These are phyloP conservation scores for Muscicapa adusta DNA, from an alignment of 2,113 vertebrate genomes.

Conservation along the genomic window DNA sequence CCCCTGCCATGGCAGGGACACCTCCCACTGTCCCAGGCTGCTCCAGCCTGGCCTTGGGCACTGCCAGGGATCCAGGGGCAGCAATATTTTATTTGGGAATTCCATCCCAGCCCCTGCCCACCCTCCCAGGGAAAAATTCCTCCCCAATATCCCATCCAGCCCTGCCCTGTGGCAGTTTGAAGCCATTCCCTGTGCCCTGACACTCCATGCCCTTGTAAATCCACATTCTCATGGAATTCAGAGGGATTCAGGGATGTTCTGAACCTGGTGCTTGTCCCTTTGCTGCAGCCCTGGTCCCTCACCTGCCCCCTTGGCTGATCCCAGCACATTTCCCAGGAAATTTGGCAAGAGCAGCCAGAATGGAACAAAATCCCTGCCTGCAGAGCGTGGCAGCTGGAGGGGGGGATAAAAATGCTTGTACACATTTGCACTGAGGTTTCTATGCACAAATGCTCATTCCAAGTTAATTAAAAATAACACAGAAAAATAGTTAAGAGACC, in stretches of 20 bases:
- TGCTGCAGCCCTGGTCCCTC: background rate
- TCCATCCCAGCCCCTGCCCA: background rate
- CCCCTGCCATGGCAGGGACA: too few relatives aligned
- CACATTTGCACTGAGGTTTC: background rate
- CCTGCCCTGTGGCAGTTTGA: background rate
- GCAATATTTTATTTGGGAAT: background rate
- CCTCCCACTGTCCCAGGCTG: fast-evolving
- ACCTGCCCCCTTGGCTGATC: background rate
- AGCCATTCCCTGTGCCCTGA: background rate
- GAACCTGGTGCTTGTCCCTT: too few relatives aligned
- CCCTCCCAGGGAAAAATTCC: background rate
- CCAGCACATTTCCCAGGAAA: background rate
- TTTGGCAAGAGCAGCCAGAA: background rate
- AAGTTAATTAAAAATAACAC: background rate
- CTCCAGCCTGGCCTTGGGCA: background rate
- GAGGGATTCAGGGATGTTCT: background rate
- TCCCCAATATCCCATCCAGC: fast-evolving
- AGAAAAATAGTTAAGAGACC: background rate
- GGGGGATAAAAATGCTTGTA: background rate
- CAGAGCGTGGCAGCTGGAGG: background rate
- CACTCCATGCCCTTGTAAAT: too few relatives aligned
- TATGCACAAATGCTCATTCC: background rate
- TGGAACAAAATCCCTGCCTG: background rate
- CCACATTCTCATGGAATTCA: background rate
- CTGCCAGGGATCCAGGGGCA: background rate